Base-by-base conservation (phyloP, 1,140 invertebrate genomes). In the Drosophila cardini region DNA sequence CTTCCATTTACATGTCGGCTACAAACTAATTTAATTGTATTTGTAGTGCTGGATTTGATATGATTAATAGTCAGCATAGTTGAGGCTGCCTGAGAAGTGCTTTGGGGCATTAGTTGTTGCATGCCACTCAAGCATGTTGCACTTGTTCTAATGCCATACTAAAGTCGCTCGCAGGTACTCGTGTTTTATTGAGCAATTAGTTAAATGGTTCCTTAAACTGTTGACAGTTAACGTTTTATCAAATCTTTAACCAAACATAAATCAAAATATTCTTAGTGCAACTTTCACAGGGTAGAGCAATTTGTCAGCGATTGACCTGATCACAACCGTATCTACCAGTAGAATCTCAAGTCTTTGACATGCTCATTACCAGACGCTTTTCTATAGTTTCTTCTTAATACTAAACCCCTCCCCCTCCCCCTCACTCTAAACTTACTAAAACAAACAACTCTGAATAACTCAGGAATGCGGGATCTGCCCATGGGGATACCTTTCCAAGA, bases 291-390 rank as follows among this genome's bases (percentile, higher is more conserved):
- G 57, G 13, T 38, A 72, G 74, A 74, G 75, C 46, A 71, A 87
- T 87, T 87, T 87, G 79, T 87, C 83, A 89, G 86, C 58, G 46
- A 38, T 58, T 18, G 13, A 58, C 57, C 58, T 58, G 60, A 61
- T 69, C 8, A 56, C 53, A 36, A 67, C 57, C 21, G 5, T 30
- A 38, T 74, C 70, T 52, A 83, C 83, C 83, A 87, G 83, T 87
- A 87, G 84, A 87, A 89, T 83, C 87, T 77, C 75, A 79, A 83
- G 77, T 83, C 87, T 80, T 81, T 89, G 84, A 87, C 83, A 86
- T 70, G 82, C 82, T 86, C 82, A 81, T 86, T 86, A 70, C 34
- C n/a, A 32, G 2, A 30, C n/a, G 4, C 11, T 48, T 36, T 30
- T 18, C 34, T 46, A 7, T 48, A 62, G 57, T 5, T 32, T 50